These are phyloP conservation scores for Taurulus bubalis DNA, from an alignment of 2,113 vertebrate genomes.

Conservation along the genomic window DNA sequence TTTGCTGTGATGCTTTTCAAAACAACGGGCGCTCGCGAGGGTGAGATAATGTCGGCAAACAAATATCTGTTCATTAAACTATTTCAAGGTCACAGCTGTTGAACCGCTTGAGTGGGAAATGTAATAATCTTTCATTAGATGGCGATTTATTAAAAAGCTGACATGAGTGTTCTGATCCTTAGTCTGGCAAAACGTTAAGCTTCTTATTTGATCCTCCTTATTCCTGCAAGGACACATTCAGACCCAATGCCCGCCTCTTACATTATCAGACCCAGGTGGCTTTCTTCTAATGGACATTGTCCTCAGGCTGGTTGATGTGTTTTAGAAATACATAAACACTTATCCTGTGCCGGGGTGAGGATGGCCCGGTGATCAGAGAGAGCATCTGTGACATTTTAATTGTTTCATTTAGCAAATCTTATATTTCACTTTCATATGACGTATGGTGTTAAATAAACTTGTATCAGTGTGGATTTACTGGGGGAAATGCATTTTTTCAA, in stretches of 20 bases:
- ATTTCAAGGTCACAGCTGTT: background rate
- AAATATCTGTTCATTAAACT: constrained; percentile 21
- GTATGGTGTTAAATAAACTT: too few relatives aligned
- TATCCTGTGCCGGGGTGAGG: background rate
- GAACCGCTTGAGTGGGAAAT: constrained; percentile 14
- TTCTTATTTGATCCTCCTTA: constrained; percentile 1
- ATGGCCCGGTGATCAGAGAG: constrained; percentile 8
- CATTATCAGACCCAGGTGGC: constrained; percentile 33
- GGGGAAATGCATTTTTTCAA: too few relatives aligned
- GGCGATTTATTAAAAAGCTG: constrained; percentile 9
- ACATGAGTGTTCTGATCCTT: background rate
- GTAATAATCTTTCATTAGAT: constrained; percentile 25
- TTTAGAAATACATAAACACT: constrained; percentile 44
- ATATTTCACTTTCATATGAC: too few relatives aligned
- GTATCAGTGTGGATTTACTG: too few relatives aligned
- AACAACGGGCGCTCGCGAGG: background rate
- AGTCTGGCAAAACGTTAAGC: constrained; percentile 7
- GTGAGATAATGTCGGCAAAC: constrained; percentile 19
- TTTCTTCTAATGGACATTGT: constrained; percentile 27
- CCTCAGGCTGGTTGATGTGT: constrained; percentile 9
- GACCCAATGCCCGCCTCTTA: background rate
- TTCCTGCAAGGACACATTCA: constrained; percentile 15
- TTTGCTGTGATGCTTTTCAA: constrained; percentile 18
- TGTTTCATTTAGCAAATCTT: too few relatives aligned
- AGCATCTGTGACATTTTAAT: too few relatives aligned